Evolutionary conservation across 2,797 vertebrate genomes (phyloP), one percentile per base, ranked within the genome.

Genomic region (Spondyliosoma cantharus): DNA sequence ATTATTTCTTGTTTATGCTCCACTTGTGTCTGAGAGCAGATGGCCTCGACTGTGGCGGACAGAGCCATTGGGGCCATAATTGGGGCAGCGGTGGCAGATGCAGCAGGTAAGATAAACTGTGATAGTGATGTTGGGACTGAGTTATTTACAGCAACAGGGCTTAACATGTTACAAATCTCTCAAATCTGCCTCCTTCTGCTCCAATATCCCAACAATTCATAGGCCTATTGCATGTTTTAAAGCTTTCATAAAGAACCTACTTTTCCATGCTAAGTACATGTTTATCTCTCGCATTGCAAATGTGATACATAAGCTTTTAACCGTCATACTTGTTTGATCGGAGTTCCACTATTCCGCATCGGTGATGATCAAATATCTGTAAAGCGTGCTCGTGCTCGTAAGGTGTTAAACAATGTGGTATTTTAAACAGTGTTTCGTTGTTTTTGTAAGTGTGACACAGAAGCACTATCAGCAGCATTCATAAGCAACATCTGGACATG

Each of bases 11-110:
- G 32, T 64, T 42, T 60, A 7, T 56, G 20, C 6, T 11, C 37
- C 37, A 1, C 0, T n/a, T 71, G 11, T 68, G 32, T 81, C 6
- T 64, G 24, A 54, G 74, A 78, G 42, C 80, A 93, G 89, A 94
- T 93, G 93, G 85, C 92, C 0, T 37, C 43, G 57, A 87, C 73
- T 27, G 69, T 90, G 76, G 85, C 87, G 15, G 93, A 95, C 67
- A 77, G 94, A 87, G 92, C 91, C 71, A 56, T 90, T 0, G 93
- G 94, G 74, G 93, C 93, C 72, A 82, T 95, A 76, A 89, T 95
- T 15, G 93, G 93, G 72, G 93, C 93, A 27, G 93, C 94, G 48
- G 93, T 91, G 60, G 92, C 94, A 82, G 94, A 95, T 87, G 93
- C 94, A 81, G 94, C 94, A 82, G 93, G 93, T 94, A 83, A 89